Percentiles rank a stretch among this genome's conserved stretches.
These are phyloP conservation scores for Crotophaga sulcirostris DNA, from an alignment of 2,113 vertebrate species.

Conservation along the genomic window DNA sequence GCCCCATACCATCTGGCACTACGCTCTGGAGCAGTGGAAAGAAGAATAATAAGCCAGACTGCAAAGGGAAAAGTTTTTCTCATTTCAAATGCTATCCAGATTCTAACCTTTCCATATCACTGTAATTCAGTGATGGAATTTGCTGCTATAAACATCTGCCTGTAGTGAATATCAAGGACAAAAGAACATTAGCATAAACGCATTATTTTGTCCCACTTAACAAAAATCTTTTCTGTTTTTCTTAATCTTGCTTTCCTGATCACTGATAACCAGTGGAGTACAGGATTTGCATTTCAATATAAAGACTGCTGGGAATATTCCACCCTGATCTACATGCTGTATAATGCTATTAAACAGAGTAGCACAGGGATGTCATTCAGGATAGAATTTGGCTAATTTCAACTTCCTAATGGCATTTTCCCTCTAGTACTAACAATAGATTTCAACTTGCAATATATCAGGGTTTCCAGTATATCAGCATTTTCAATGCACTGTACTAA, in stretches of 20 bases:
- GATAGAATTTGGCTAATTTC: slow-evolving; percentile 53
- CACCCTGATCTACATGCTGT: slow-evolving; percentile 53
- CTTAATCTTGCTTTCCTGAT: slow-evolving; percentile 41
- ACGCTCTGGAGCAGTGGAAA: background rate
- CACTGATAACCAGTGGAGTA: slow-evolving; percentile 18
- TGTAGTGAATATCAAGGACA: background rate
- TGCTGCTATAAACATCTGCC: background rate
- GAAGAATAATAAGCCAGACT: background rate
- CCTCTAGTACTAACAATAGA: slow-evolving; percentile 27
- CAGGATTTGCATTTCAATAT: slow-evolving; percentile 68
- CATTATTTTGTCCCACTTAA: background rate
- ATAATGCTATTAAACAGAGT: background rate
- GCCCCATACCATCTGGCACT: background rate
- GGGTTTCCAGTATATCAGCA: slow-evolving; percentile 19
- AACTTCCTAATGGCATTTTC: slow-evolving; percentile 61
- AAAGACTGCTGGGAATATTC: slow-evolving; percentile 49
- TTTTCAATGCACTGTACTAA: slow-evolving; percentile 30
- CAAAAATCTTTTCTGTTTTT: slow-evolving; percentile 27
- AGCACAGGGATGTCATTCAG: slow-evolving; percentile 49
- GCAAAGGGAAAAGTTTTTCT: background rate
- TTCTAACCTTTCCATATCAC: background rate
- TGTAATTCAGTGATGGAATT: background rate
- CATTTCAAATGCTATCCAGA: background rate
- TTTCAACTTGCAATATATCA: slow-evolving; percentile 37
- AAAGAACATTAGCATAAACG: background rate